Conservation (phyloP, 2,113 vertebrate species). For the Nicator chloris region DNA sequence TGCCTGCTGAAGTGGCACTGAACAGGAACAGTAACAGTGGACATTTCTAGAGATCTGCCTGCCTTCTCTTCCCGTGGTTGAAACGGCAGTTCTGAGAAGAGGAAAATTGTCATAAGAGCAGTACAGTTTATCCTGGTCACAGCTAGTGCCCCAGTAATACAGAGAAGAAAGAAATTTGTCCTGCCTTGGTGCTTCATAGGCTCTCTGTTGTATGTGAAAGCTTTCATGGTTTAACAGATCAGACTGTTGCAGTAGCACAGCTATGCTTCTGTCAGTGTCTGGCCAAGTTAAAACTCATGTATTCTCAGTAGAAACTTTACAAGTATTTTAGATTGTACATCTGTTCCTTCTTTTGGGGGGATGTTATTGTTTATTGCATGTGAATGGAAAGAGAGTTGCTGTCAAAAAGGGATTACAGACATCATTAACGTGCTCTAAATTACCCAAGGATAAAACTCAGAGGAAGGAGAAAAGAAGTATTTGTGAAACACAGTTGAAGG, state of each 20-base stretch:
- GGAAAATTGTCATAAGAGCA: not conserved
- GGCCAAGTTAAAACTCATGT: not conserved
- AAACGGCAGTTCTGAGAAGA: not conserved
- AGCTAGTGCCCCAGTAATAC: not conserved
- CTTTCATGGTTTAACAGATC: not conserved
- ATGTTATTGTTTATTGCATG: not conserved
- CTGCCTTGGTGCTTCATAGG: not conserved
- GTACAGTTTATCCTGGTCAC: not conserved
- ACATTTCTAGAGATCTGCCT: not conserved
- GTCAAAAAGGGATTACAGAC: not conserved
- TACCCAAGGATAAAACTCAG: not conserved
- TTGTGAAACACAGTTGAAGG: not conserved
- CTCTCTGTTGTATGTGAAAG: not conserved
- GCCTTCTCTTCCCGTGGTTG: rapidly evolving
- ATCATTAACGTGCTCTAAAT: not conserved
- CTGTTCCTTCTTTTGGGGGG: not conserved
- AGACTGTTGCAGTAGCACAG: not conserved
- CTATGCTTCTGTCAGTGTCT: not conserved
- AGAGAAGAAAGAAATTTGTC: not conserved
- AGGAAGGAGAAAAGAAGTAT: not conserved
- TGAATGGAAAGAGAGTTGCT: not conserved
- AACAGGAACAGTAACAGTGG: not conserved
- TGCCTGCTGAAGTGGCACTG: not conserved
- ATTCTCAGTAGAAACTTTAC: not conserved
- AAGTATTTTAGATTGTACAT: not conserved